Evolutionary conservation across 2,113 vertebrate genomes (phyloP).

Genomic region (Microcebus ravelobensis): DNA sequence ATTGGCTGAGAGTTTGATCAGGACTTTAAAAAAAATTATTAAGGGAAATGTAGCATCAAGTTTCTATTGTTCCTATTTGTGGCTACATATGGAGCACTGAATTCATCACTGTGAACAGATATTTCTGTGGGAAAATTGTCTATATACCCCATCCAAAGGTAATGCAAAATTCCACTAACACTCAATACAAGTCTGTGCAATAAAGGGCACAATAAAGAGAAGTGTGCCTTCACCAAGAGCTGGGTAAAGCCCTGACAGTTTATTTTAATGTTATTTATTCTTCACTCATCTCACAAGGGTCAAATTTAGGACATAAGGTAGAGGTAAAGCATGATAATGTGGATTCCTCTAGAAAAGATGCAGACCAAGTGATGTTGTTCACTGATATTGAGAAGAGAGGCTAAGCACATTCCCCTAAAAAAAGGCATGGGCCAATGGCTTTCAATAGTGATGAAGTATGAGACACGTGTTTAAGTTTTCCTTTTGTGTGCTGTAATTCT

Average conservation of each 20-base stretch:
- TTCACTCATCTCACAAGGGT: neutral
- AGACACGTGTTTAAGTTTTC: neutral
- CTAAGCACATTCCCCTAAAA: rapidly evolving
- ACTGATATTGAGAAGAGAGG: neutral
- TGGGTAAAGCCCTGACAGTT: neutral
- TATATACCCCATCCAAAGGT: neutral
- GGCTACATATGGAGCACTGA: neutral
- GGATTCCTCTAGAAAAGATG: neutral
- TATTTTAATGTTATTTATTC: neutral
- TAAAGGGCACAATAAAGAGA: neutral
- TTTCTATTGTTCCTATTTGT: neutral
- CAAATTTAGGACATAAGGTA: neutral
- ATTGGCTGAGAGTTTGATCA: neutral
- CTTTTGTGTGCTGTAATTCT: neutral
- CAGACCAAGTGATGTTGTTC: no score
- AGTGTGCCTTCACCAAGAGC: neutral
- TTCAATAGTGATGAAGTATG: neutral
- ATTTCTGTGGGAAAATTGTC: neutral
- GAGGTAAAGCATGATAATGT: rapidly evolving
- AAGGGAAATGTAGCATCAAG: neutral
- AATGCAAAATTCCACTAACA: neutral
- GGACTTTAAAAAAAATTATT: neutral
- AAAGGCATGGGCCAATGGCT: neutral
- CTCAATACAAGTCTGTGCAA: neutral
- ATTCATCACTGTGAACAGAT: neutral